Evolutionary conservation across 2,888 invertebrate genomes (phyloP).

Genomic region (Pseudeuparius sepicola): DNA sequence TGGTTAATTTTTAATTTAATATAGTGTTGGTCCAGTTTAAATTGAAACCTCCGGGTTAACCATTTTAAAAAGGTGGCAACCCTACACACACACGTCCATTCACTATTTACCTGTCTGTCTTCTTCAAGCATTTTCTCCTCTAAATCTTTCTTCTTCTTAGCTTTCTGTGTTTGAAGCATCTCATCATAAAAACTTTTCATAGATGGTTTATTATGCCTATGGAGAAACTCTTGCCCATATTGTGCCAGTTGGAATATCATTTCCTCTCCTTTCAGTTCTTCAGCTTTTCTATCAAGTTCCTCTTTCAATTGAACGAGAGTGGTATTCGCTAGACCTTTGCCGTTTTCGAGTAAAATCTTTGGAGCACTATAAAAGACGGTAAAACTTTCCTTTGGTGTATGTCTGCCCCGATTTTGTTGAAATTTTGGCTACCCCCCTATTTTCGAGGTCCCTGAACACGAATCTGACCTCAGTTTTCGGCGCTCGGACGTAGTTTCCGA

Average conservation of each 20-base stretch:
- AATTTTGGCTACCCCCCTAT: no score
- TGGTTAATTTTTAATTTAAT: no score
- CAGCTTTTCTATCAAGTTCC: conserved; percentile 50
- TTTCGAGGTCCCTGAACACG: no score
- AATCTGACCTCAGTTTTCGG: no score
- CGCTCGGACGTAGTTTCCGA: no score
- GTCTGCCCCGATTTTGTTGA: no score
- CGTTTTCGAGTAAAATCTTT: conserved; percentile 57
- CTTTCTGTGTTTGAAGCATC: conserved; percentile 67
- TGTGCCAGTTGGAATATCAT: conserved; percentile 81
- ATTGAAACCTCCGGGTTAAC: no score
- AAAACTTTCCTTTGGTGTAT: no score
- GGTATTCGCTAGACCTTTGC: conserved; percentile 68
- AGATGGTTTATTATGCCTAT: conserved; percentile 70
- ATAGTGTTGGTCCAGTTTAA: no score
- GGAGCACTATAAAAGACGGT: no score
- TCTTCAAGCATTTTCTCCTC: conserved; percentile 54
- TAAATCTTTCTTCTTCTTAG: conserved; percentile 51
- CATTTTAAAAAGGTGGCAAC: no score
- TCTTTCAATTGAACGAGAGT: conserved; percentile 51
- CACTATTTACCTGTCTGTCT: conserved; percentile 47
- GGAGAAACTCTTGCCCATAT: conserved; percentile 68
- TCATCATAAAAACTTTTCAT: conserved; percentile 82
- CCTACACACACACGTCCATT: not conserved
- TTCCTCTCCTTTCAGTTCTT: conserved; percentile 59